These are phyloP conservation scores for Papilio protenor DNA, from an alignment of 2,888 invertebrate genomes.

Conservation along the genomic window DNA sequence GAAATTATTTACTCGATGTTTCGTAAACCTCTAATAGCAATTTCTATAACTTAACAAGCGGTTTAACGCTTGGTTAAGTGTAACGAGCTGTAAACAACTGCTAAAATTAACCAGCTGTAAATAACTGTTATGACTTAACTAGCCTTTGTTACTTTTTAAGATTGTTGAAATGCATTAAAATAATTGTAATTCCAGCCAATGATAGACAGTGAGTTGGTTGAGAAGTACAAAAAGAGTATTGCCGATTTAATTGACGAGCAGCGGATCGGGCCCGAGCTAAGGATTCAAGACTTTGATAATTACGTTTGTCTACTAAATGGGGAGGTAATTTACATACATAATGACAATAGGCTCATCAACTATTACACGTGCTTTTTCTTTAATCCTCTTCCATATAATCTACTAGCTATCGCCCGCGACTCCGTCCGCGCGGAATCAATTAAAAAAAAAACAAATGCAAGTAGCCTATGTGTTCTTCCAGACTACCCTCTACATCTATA, in stretches of 20 bases:
- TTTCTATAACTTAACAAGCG: background rate
- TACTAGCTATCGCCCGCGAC: too few species aligned
- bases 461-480: too few species aligned
- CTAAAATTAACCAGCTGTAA: background rate
- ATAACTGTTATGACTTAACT: background rate
- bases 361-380: too few species aligned
- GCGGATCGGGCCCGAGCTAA: slow-evolving; percentile 88
- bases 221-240: slow-evolving; percentile 85
- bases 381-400: too few species aligned
- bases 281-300: slow-evolving; percentile 91
- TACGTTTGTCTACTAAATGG: slow-evolving; percentile 91
- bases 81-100: background rate
- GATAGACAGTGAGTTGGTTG: slow-evolving; percentile 88
- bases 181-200: slow-evolving; percentile 86
- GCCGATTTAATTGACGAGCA: slow-evolving; percentile 87
- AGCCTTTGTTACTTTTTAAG: background rate
- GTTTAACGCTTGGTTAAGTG: background rate
- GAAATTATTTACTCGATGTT: too few species aligned
- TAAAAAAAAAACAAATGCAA: too few species aligned
- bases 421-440: too few species aligned
- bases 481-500: too few species aligned
- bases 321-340: slow-evolving; percentile 68
- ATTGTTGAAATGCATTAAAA: background rate
- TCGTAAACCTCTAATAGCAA: background rate
- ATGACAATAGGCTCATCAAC: background rate